A percentile compares a stretch with the other conserved stretches of the same genome.
These are phyloP conservation scores for Pseudomyrmex cubaensis DNA, from an alignment of 1,140 invertebrate species.

Conservation along the genomic window DNA sequence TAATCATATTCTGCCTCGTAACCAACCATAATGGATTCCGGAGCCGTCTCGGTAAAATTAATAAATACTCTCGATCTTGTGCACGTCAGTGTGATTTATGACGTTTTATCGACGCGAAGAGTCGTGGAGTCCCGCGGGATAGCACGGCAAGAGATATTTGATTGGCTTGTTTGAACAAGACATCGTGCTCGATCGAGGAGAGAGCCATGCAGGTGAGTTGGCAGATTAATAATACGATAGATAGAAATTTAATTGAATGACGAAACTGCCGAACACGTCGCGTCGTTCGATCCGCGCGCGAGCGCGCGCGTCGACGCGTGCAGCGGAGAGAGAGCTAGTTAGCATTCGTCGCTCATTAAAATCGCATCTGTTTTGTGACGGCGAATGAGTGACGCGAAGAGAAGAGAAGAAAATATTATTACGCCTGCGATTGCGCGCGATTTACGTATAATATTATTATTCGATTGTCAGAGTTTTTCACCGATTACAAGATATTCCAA, in stretches of 20 bases:
- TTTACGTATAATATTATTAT: too few species aligned
- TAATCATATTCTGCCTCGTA: conserved; percentile 71
- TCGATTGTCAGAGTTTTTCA: too few species aligned
- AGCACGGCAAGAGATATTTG: conserved; percentile 52
- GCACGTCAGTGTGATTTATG: conserved; percentile 65
- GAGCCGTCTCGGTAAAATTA: conserved; percentile 64
- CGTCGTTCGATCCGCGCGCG: not conserved
- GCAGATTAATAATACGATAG: conserved; percentile 62
- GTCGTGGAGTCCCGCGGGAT: conserved; percentile 53
- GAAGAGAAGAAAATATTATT: not conserved
- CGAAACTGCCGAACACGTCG: conserved; percentile 32
- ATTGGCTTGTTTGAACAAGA: conserved; percentile 63
- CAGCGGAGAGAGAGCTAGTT: conserved; percentile 11
- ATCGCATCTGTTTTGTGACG: conserved; percentile 12
- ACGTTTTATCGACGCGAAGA: conserved; percentile 58
- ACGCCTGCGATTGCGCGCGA: too few species aligned
- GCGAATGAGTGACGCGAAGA: not conserved
- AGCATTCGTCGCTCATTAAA: conserved; percentile 52
- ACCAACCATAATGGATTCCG: conserved; percentile 67
- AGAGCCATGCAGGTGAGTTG: conserved; percentile 35
- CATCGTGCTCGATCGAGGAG: conserved; percentile 42
- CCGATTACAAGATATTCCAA: too few species aligned
- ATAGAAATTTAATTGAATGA: conserved; percentile 62
- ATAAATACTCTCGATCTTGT: conserved; percentile 64
- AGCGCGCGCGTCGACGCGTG: conserved; percentile 1